These are phyloP conservation scores for Danio albolineatus DNA, from an alignment of 2,797 vertebrate genomes.

Conservation along the genomic window DNA sequence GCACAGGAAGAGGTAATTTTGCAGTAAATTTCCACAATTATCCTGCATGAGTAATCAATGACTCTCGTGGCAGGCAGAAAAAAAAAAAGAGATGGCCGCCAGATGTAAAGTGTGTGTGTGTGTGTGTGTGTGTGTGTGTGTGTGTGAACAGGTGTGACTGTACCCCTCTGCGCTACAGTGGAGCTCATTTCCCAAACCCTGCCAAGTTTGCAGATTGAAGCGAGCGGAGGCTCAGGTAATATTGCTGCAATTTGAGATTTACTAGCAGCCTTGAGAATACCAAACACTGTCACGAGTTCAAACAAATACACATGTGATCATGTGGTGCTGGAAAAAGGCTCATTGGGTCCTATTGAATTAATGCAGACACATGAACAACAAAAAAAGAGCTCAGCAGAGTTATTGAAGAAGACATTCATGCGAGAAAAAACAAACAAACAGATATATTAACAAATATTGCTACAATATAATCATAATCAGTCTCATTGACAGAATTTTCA, in stretches of 20 bases:
- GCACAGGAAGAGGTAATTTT: constrained; percentile 41
- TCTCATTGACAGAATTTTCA: too few species aligned
- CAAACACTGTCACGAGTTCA: background rate
- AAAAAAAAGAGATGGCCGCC: constrained; percentile 1
- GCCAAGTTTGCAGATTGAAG: constrained; percentile 49
- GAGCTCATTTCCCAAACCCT: constrained; percentile 34
- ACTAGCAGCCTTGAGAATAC: constrained; percentile 19
- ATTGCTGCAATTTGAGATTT: background rate
- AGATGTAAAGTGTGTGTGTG: constrained; percentile 32
- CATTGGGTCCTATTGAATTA: background rate
- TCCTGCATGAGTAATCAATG: constrained; percentile 52
- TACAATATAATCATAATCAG: too few species aligned
- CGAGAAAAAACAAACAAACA: background rate
- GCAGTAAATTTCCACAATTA: constrained; percentile 58
- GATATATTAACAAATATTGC: background rate
- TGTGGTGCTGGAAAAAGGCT: background rate
- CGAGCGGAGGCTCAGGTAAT: background rate
- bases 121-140: too few species aligned
- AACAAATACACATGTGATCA: background rate
- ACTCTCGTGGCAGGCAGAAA: constrained; percentile 27
- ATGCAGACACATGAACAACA: background rate
- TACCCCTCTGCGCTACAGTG: constrained; percentile 28
- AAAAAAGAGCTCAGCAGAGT: background rate
- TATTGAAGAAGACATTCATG: too few species aligned
- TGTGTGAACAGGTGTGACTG: constrained; percentile 35